Percentiles rank a stretch among this genome's conserved stretches.
phyloP scores from a whole-genome alignment of 2,888 invertebrate species.

The Conomelus anceps region DNA sequence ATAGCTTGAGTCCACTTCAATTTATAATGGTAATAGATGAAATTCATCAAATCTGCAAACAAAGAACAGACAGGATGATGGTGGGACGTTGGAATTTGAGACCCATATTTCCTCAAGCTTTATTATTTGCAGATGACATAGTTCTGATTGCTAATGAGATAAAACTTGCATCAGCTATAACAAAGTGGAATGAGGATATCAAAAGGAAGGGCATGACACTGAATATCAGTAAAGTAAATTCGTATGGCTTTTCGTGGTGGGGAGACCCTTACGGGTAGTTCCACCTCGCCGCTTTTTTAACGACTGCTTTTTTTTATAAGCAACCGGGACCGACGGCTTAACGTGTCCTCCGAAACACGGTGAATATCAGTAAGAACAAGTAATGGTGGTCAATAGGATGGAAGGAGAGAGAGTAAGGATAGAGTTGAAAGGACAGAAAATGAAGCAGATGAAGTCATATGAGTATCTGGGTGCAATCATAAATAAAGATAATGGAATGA shows the following conservation, averaged over 20 bases:
- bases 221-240: too few relatives aligned
- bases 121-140: conserved; percentile 8
- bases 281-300: too few relatives aligned
- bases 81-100: neutral
- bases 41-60: neutral
- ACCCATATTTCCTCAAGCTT: conserved; percentile 1
- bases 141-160: neutral
- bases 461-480: neutral
- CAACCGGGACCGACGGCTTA: too few relatives aligned
- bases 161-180: neutral
- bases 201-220: neutral
- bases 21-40: neutral
- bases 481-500: neutral
- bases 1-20: neutral
- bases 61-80: too few relatives aligned
- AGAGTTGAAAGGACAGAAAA: too few relatives aligned
- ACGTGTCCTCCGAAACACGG: too few relatives aligned
- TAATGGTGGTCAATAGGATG: too few relatives aligned
- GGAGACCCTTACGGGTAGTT: too few relatives aligned
- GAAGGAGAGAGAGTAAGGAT: too few relatives aligned
- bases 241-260: too few relatives aligned
- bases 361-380: too few relatives aligned
- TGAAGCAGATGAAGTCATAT: neutral
- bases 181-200: neutral
- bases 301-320: too few relatives aligned